Conservation (phyloP, 1,140 invertebrate species). For the Bombus turneri region DNA sequence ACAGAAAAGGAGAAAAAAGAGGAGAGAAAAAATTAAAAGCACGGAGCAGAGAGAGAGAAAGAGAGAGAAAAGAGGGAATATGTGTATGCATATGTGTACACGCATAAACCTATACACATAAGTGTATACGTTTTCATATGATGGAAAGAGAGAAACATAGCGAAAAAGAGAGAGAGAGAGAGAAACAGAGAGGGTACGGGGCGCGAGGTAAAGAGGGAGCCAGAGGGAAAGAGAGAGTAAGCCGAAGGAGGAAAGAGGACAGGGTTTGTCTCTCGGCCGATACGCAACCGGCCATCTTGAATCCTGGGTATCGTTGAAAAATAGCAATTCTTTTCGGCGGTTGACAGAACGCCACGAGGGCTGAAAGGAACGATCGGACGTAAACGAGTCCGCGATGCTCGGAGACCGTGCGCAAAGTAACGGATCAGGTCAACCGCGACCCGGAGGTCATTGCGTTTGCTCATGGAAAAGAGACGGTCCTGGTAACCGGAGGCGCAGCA, state of each 20-base stretch:
- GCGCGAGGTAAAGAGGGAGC: constrained; percentile 45
- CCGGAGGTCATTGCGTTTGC: constrained; percentile 32
- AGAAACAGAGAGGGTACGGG: neutral
- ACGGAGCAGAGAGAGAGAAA: constrained; percentile 18
- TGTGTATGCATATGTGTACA: neutral
- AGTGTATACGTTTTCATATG: neutral
- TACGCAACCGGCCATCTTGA: constrained; percentile 77
- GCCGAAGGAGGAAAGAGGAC: constrained; percentile 43
- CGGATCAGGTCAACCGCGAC: constrained; percentile 12
- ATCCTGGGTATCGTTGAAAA: constrained; percentile 76
- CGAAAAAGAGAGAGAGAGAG: constrained; percentile 28
- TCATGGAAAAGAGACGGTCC: constrained; percentile 41
- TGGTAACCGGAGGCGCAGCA: constrained; percentile 47
- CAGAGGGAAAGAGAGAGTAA: constrained; percentile 40
- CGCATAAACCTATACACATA: no score
- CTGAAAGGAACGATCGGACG: constrained; percentile 38
- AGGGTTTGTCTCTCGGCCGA: constrained; percentile 68
- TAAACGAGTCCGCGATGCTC: constrained; percentile 17
- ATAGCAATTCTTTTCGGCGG: constrained; percentile 65
- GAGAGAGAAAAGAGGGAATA: neutral
- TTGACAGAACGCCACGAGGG: constrained; percentile 74
- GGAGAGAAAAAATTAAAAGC: constrained; percentile 8
- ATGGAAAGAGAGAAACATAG: constrained; percentile 5
- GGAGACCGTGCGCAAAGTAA: constrained; percentile 25
- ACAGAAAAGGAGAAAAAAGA: neutral